phyloP scores from a whole-genome alignment of 2,797 vertebrate species.

The Mus spretus region DNA sequence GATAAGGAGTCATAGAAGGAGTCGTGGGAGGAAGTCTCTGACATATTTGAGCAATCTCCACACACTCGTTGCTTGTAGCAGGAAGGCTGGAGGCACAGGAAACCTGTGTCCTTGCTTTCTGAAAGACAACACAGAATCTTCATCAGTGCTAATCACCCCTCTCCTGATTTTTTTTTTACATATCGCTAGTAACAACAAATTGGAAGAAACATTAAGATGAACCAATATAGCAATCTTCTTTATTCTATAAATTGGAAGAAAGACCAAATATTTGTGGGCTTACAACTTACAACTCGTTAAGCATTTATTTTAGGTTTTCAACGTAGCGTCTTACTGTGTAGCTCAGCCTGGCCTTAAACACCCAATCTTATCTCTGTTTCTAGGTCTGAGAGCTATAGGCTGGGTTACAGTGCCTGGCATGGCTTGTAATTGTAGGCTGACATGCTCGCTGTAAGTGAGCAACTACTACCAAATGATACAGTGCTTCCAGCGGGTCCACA shows the following conservation, averaged over 20 bases:
- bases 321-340: neutral
- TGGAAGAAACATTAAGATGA: neutral
- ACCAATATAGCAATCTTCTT: neutral
- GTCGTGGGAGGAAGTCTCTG: slow-evolving; percentile 92
- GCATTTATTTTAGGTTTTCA: neutral
- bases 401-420: neutral
- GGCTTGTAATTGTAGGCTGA: neutral
- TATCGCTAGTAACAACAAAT: neutral
- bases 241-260: neutral
- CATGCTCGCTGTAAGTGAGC: neutral
- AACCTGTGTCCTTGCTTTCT: slow-evolving; percentile 94
- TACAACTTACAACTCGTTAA: neutral
- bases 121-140: slow-evolving; percentile 82
- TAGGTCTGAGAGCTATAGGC: neutral
- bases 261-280: neutral
- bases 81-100: slow-evolving; percentile 89
- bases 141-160: neutral
- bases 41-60: slow-evolving; percentile 87
- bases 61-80: slow-evolving; percentile 85
- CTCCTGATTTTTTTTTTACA: neutral
- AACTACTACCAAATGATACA: neutral
- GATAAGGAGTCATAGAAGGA: slow-evolving; percentile 92
- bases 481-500: accelerated
- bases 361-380: accelerated
- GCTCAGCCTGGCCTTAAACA: neutral